phyloP scores from a whole-genome alignment of 53 echinoderm and acorn worm genomes.

The Hippasteria phrygiana region DNA sequence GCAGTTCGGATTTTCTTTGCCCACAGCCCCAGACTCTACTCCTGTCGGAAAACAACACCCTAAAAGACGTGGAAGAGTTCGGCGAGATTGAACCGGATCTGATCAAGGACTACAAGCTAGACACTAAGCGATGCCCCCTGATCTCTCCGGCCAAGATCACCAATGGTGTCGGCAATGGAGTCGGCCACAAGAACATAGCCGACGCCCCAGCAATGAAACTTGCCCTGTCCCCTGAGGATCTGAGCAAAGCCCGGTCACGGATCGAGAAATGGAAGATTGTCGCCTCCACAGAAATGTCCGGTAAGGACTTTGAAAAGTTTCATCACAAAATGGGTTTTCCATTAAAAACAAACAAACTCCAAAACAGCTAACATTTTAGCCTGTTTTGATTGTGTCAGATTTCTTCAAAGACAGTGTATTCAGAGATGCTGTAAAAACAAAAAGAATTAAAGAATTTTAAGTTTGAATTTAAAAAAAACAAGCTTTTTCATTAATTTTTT shows the following conservation, averaged over 20 bases:
- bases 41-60: conserved; percentile 84
- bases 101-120: conserved; percentile 87
- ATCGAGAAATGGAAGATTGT: conserved; percentile 88
- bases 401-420: too few relatives aligned
- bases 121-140: conserved; percentile 63
- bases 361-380: too few relatives aligned
- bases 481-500: too few relatives aligned
- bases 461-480: not conserved
- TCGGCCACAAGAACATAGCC: not conserved
- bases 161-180: conserved; percentile 73
- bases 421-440: too few relatives aligned
- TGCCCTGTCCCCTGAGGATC: conserved; percentile 82
- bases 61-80: conserved; percentile 88
- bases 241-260: conserved; percentile 47
- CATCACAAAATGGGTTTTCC: not conserved
- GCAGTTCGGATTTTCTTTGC: not conserved
- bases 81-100: conserved; percentile 84
- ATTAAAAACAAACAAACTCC: too few relatives aligned
- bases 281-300: conserved; percentile 90
- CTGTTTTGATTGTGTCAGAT: too few relatives aligned
- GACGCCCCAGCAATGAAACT: conserved; percentile 53
- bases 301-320: conserved; percentile 43
- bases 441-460: not conserved
- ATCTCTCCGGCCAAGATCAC: conserved; percentile 78
- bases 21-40: conserved; percentile 91